Conservation (phyloP, 2,113 vertebrate genomes). For the Eurypyga helias region DNA sequence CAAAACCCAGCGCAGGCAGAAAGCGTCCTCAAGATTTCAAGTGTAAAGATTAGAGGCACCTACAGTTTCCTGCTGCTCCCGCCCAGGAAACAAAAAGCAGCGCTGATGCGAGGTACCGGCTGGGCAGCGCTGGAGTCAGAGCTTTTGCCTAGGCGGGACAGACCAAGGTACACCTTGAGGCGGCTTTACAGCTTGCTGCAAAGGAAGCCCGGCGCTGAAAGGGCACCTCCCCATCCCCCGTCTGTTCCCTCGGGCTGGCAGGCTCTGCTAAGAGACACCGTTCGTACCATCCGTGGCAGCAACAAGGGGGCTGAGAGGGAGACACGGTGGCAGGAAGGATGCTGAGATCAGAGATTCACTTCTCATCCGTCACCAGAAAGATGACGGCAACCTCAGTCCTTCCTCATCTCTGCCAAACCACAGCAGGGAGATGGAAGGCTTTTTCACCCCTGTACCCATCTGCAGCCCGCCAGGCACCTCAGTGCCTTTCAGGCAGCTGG, state of each 20-base stretch:
- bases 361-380: neutral
- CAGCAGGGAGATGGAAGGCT: neutral
- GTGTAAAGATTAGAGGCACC: neutral
- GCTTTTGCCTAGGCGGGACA: neutral
- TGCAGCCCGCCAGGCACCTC: neutral
- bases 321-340: neutral
- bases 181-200: neutral
- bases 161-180: neutral
- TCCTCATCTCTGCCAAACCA: neutral
- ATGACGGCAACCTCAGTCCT: neutral
- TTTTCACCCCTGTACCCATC: neutral
- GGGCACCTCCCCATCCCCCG: rapidly evolving
- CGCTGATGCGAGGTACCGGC: neutral
- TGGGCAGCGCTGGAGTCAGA: neutral
- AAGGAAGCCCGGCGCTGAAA: neutral
- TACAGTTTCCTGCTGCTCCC: neutral
- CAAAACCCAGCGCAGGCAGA: neutral
- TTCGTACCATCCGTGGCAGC: neutral
- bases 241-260: neutral
- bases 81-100: neutral
- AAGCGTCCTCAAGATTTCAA: neutral
- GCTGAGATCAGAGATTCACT: neutral
- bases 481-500: neutral
- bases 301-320: neutral
- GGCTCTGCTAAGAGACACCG: neutral